Percentiles rank a stretch among this genome's conserved stretches.
These are phyloP conservation scores for Belgica antarctica DNA, from an alignment of 2,888 invertebrate species.

Conservation along the genomic window DNA sequence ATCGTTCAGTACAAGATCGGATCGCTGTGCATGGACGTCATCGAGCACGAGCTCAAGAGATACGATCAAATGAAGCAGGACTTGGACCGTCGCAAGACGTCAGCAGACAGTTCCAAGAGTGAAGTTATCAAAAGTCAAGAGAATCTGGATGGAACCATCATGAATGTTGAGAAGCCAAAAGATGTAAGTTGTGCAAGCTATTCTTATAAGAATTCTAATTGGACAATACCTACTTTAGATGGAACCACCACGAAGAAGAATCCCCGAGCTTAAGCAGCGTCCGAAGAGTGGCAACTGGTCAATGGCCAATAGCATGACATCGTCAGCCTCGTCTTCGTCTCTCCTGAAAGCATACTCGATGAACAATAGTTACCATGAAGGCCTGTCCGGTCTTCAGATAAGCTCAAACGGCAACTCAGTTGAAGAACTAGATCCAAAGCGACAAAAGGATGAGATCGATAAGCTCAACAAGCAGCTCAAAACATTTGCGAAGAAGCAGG, in stretches of 20 bases:
- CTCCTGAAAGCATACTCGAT: slow-evolving; percentile 62
- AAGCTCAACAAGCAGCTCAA: slow-evolving; percentile 74
- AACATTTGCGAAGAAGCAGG: slow-evolving; percentile 85
- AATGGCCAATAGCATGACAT: slow-evolving; percentile 55
- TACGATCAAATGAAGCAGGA: slow-evolving; percentile 90
- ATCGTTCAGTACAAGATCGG: slow-evolving; percentile 97
- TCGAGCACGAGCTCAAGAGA: slow-evolving; percentile 90
- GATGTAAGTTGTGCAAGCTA: slow-evolving; percentile 49
- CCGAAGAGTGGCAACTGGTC: slow-evolving; percentile 75
- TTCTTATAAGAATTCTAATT: background rate
- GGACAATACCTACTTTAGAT: slow-evolving; percentile 48
- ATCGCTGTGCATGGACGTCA: slow-evolving; percentile 92
- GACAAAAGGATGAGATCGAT: slow-evolving; percentile 70
- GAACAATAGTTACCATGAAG: slow-evolving; percentile 70
- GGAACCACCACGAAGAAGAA: slow-evolving; percentile 68
- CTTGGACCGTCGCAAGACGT: slow-evolving; percentile 60
- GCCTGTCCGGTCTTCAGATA: slow-evolving; percentile 54
- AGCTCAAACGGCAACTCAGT: slow-evolving; percentile 46
- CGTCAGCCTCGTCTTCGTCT: slow-evolving; percentile 47
- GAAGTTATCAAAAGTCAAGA: slow-evolving; percentile 49
- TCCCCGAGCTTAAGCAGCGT: slow-evolving; percentile 69
- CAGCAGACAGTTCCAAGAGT: slow-evolving; percentile 51
- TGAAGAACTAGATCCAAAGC: slow-evolving; percentile 54
- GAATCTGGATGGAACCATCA: slow-evolving; percentile 51
- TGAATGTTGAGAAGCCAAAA: slow-evolving; percentile 56